Evolutionary conservation across 2,113 vertebrate genomes (phyloP).

Genomic region (Symphodus melops): DNA sequence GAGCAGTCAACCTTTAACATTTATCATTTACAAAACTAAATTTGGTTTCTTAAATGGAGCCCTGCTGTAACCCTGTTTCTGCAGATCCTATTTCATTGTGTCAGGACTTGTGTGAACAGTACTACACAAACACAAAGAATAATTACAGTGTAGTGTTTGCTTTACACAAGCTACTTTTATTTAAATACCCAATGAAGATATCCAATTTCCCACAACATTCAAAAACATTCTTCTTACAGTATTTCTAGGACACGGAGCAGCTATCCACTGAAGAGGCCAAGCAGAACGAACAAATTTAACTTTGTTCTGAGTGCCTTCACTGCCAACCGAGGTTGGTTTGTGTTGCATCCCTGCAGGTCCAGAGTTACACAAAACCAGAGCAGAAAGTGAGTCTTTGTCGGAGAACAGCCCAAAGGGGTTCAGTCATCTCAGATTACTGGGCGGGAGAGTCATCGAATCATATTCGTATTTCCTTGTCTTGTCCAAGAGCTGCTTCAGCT

Average conservation of each 20-base stretch:
- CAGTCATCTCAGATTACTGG: slow-evolving; percentile 49
- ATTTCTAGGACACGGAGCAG: slow-evolving; percentile 21
- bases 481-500: slow-evolving; percentile 33
- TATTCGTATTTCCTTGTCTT: slow-evolving; percentile 44
- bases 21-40: neutral
- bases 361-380: slow-evolving; percentile 49
- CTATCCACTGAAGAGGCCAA: slow-evolving; percentile 35
- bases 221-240: slow-evolving; percentile 21
- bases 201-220: slow-evolving; percentile 33
- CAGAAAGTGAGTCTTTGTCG: slow-evolving; percentile 47
- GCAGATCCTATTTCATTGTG: slow-evolving; percentile 6
- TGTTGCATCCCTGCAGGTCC: slow-evolving; percentile 60
- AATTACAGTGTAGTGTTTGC: slow-evolving; percentile 24
- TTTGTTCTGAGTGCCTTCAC: slow-evolving; percentile 17
- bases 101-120: slow-evolving; percentile 7
- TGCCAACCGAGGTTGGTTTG: slow-evolving; percentile 35
- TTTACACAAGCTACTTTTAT: slow-evolving; percentile 21
- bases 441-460: slow-evolving; percentile 43
- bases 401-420: slow-evolving; percentile 38
- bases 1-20: neutral
- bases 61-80: neutral
- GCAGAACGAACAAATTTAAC: slow-evolving; percentile 26
- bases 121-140: neutral
- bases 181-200: neutral
- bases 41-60: slow-evolving; percentile 3